phyloP scores from a whole-genome alignment of 2,797 vertebrate genomes.

The Neosalanx taihuensis region DNA sequence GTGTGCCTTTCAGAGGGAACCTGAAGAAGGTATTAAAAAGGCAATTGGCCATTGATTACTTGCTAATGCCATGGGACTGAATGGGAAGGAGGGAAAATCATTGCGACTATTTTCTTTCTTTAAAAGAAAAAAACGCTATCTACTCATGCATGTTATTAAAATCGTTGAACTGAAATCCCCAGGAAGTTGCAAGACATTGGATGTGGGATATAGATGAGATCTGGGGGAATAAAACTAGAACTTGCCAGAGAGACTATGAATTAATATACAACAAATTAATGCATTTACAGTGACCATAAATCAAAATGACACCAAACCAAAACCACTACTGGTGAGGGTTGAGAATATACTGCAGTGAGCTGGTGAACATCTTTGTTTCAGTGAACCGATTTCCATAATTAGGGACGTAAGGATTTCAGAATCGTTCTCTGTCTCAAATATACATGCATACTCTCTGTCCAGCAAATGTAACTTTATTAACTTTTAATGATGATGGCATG shows the following conservation, averaged over 20 bases:
- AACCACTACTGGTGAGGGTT: conserved; percentile 33
- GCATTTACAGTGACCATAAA: conserved; percentile 78
- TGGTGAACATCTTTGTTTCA: conserved; percentile 12
- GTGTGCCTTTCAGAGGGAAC: conserved; percentile 82
- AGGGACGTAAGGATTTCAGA: not conserved
- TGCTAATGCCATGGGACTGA: conserved; percentile 81
- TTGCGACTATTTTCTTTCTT: conserved; percentile 74
- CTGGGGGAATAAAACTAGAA: conserved; percentile 75
- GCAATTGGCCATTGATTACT: conserved; percentile 86
- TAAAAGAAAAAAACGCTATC: conserved; percentile 78
- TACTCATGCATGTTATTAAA: conserved; percentile 94
- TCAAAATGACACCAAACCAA: conserved; percentile 71
- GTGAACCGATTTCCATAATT: not conserved
- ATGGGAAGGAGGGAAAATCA: conserved; percentile 71
- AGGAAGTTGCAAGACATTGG: conserved; percentile 72
- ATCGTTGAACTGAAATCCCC: conserved; percentile 81
- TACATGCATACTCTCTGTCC: not conserved
- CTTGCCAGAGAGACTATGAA: conserved; percentile 75
- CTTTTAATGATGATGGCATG: not conserved
- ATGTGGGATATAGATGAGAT: conserved; percentile 79
- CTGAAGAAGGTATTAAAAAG: conserved; percentile 83
- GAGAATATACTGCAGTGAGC: conserved; percentile 28
- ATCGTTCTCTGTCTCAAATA: not conserved
- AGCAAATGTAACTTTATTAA: not conserved
- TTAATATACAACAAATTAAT: conserved; percentile 78